A percentile compares a stretch with the other conserved stretches of the same genome.
These are phyloP conservation scores for Drosophila anceps DNA, from an alignment of 2,888 invertebrate genomes.

Conservation along the genomic window DNA sequence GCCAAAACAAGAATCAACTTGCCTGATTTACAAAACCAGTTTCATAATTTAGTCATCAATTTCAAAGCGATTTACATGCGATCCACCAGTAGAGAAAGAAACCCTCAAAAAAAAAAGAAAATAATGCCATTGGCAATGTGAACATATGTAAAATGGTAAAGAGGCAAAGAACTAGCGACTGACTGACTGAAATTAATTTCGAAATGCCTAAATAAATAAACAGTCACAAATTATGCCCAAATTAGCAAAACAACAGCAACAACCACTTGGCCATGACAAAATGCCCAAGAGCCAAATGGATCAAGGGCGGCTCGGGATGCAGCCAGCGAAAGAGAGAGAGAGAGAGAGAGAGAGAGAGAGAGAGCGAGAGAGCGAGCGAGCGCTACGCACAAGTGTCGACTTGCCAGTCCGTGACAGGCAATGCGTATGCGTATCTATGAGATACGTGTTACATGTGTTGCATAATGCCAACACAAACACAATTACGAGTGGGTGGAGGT, in stretches of 20 bases:
- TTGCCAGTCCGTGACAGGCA: slow-evolving; percentile 43
- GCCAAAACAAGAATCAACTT: slow-evolving; percentile 17
- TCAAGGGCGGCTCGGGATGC: slow-evolving; percentile 1
- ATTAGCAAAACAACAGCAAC: slow-evolving; percentile 81
- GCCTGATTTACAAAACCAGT: slow-evolving; percentile 44
- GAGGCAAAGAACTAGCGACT: slow-evolving; percentile 66
- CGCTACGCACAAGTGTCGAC: slow-evolving; percentile 54
- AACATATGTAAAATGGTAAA: slow-evolving; percentile 73
- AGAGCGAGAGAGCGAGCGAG: neutral
- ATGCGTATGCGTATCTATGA: slow-evolving; percentile 66
- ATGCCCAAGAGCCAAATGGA: slow-evolving; percentile 18
- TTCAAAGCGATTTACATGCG: slow-evolving; percentile 36
- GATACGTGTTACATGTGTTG: slow-evolving; percentile 77
- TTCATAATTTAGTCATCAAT: slow-evolving; percentile 60
- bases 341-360: neutral
- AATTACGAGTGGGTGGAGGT: slow-evolving; percentile 44
- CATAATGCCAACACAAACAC: slow-evolving; percentile 71
- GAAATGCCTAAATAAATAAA: slow-evolving; percentile 73
- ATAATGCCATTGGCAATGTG: slow-evolving; percentile 64
- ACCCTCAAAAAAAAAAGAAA: slow-evolving; percentile 10
- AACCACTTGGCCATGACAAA: slow-evolving; percentile 63
- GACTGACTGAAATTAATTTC: slow-evolving; percentile 73
- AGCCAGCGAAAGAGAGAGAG: neutral
- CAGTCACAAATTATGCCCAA: slow-evolving; percentile 83
- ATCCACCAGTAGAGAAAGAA: neutral